Evolutionary conservation across 2,797 vertebrate genomes (phyloP).

Genomic region (Picus viridis): DNA sequence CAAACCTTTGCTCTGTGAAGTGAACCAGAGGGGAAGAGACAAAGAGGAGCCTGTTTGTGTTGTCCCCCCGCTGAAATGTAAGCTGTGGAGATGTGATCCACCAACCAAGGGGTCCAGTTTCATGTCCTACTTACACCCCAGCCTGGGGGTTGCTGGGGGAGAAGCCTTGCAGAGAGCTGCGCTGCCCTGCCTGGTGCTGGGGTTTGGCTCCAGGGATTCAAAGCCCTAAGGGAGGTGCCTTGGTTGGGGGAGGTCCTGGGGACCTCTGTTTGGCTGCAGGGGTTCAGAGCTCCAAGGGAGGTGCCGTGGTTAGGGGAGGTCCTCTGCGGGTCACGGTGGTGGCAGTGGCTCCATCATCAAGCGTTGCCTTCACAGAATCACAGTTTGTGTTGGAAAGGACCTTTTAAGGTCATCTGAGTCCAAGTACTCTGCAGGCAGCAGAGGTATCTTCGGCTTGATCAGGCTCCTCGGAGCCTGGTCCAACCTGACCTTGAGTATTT

Average conservation of each 20-base stretch:
- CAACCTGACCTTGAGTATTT: too few species aligned
- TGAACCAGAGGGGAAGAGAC: too few species aligned
- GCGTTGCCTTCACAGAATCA: neutral
- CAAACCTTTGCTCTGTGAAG: too few species aligned
- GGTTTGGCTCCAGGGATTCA: neutral
- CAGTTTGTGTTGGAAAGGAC: too few species aligned
- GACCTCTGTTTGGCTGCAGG: neutral
- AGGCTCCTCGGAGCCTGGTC: too few species aligned
- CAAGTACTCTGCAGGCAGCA: too few species aligned
- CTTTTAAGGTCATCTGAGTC: too few species aligned
- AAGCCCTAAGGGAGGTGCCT: neutral
- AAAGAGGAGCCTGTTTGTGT: too few species aligned
- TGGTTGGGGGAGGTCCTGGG: neutral
- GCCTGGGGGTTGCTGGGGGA: neutral
- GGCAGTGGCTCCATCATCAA: neutral
- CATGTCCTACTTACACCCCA: neutral
- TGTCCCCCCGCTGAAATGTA: neutral
- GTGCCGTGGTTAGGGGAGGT: neutral
- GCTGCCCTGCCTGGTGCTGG: neutral
- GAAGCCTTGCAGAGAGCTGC: neutral
- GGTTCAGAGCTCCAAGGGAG: neutral
- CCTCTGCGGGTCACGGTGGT: rapidly evolving
- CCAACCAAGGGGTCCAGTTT: neutral
- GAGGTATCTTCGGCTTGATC: too few species aligned
- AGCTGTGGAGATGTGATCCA: neutral